A percentile compares a stretch with the other conserved stretches of the same genome.
Conservation (phyloP, 1,140 invertebrate species). For the Drosophila sulfurigaster region DNA sequence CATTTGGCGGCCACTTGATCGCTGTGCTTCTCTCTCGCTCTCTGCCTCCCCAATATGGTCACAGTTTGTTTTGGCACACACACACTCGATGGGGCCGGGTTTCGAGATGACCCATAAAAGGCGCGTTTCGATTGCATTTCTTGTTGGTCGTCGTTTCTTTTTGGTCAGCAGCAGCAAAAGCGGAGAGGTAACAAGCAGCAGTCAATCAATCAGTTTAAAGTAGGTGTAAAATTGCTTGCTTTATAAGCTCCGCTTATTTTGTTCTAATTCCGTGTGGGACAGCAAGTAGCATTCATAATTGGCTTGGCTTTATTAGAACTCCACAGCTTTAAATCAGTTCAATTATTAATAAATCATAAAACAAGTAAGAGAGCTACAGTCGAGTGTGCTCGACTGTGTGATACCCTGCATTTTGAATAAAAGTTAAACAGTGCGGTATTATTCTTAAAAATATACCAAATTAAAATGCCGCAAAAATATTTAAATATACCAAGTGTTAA, state of each 20-base stretch:
- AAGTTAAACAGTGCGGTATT: too few species aligned
- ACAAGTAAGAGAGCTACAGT: background rate
- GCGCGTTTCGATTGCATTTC: conserved; percentile 51
- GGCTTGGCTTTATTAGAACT: conserved; percentile 14
- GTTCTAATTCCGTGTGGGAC: background rate
- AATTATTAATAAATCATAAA: conserved; percentile 1
- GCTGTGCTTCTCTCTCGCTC: background rate
- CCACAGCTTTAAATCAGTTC: background rate
- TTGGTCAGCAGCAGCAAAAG: conserved; percentile 15
- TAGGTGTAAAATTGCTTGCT: conserved; percentile 39
- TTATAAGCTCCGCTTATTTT: background rate
- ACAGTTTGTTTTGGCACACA: conserved; percentile 19
- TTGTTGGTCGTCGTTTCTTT: conserved; percentile 9
- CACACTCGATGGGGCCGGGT: conserved; percentile 19
- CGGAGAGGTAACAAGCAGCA: background rate
- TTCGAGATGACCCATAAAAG: conserved; percentile 60
- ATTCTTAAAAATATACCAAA: too few species aligned
- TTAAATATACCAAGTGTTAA: too few species aligned
- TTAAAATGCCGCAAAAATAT: too few species aligned
- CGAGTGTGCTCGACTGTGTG: too few species aligned
- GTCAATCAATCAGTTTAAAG: conserved; percentile 44
- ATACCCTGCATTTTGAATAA: too few species aligned
- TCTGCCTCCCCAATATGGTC: conserved; percentile 54
- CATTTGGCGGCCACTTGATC: conserved; percentile 59
- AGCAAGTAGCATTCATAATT: background rate